Evolutionary conservation across 2,797 vertebrate genomes (phyloP).

Genomic region (Esox masquinongy): DNA sequence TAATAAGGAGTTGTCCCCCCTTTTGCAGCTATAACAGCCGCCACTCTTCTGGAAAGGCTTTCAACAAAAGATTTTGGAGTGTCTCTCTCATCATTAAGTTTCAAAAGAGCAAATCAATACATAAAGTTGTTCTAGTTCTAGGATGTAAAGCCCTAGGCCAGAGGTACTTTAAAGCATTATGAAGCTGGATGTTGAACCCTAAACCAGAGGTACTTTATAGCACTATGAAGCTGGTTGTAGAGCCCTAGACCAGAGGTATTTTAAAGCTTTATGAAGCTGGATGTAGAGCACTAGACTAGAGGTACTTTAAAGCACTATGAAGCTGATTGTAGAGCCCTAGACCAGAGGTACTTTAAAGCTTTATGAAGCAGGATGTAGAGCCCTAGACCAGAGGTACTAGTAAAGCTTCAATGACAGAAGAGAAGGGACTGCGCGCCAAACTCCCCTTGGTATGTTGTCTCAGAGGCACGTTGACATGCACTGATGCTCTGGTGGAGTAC

Average conservation of each 20-base stretch:
- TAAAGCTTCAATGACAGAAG: conserved; percentile 9
- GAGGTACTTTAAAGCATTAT: no score
- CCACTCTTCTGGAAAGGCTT: no score
- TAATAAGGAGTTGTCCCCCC: no score
- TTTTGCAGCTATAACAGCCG: no score
- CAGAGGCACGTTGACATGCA: conserved; percentile 3
- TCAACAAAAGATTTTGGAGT: no score
- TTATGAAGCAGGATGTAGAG: background rate
- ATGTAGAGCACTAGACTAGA: background rate
- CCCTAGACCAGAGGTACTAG: background rate
- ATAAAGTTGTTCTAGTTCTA: no score
- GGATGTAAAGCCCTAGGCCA: no score
- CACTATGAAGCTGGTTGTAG: no score
- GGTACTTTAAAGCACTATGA: background rate
- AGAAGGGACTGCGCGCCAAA: conserved; percentile 36
- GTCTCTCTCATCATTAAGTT: no score
- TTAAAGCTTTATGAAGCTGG: background rate
- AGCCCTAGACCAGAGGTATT: background rate
- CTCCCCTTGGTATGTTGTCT: conserved; percentile 46
- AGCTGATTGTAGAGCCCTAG: background rate
- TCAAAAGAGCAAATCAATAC: no score
- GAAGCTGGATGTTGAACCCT: no score
- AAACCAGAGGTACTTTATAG: no score
- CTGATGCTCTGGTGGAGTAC: background rate
- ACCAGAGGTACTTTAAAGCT: background rate